Evolutionary conservation across 2,113 vertebrate species (phyloP).

Genomic region (Eurypyga helias): DNA sequence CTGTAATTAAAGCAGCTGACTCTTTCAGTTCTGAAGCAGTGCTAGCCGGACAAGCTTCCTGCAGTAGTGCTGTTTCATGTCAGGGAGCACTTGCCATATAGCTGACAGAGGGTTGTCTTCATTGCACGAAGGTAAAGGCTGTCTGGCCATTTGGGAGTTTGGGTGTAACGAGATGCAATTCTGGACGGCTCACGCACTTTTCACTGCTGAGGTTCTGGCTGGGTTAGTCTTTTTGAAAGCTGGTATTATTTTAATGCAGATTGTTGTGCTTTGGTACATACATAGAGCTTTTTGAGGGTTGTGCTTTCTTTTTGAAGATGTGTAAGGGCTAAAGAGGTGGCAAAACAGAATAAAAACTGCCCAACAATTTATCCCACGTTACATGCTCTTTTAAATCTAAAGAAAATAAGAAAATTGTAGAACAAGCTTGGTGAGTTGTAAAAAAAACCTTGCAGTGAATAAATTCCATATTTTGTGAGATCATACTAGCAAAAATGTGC

Average conservation of each 20-base stretch:
- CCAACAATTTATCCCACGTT: neutral
- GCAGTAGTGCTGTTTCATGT: neutral
- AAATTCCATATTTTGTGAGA: neutral
- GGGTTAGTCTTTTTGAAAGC: neutral
- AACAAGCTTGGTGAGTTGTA: neutral
- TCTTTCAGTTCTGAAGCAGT: neutral
- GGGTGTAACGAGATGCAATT: neutral
- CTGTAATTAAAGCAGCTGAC: neutral
- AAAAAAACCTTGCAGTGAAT: neutral
- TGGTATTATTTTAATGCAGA: neutral
- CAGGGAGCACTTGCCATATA: accelerated
- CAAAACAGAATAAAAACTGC: neutral
- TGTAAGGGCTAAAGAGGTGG: neutral
- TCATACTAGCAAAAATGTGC: neutral
- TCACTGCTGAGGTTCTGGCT: neutral
- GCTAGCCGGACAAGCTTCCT: neutral
- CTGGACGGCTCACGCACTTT: accelerated
- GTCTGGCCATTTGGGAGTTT: no score
- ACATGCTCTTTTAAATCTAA: neutral
- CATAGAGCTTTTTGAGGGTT: neutral
- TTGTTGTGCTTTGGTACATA: neutral
- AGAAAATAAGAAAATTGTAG: neutral
- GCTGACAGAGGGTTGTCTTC: neutral
- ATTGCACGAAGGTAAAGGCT: neutral
- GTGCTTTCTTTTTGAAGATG: neutral